Percentiles rank a stretch among this genome's conserved stretches.
Evolutionary conservation across 1,140 invertebrate genomes (phyloP).

Genomic region (Vanessa atalanta): DNA sequence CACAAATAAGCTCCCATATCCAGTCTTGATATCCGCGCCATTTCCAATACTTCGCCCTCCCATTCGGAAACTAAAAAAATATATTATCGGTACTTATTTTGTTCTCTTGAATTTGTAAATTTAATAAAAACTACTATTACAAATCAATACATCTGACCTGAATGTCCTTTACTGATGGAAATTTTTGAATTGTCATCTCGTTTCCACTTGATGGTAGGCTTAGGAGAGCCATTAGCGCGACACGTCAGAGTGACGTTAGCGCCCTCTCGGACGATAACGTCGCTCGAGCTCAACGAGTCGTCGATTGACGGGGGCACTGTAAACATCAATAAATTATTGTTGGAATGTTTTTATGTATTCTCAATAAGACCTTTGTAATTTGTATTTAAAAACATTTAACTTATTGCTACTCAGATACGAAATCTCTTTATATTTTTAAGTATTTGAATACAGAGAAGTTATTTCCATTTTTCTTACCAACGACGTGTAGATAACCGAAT

Average conservation of each 20-base stretch:
- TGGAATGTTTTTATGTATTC: neutral
- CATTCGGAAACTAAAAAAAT: slow-evolving; percentile 86
- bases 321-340: slow-evolving; percentile 48
- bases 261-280: slow-evolving; percentile 94
- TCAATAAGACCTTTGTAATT: no score
- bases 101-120: neutral
- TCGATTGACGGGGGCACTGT: slow-evolving; percentile 95
- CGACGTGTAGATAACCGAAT: slow-evolving; percentile 95
- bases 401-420: no score
- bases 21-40: slow-evolving; percentile 91
- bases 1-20: slow-evolving; percentile 96
- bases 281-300: slow-evolving; percentile 92
- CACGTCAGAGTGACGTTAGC: slow-evolving; percentile 93
- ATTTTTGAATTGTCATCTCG: slow-evolving; percentile 92
- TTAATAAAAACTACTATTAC: slow-evolving; percentile 38
- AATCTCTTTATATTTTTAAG: neutral
- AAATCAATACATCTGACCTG: slow-evolving; percentile 81
- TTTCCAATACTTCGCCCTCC: slow-evolving; percentile 91
- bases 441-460: neutral
- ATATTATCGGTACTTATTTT: neutral
- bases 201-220: slow-evolving; percentile 94
- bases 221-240: slow-evolving; percentile 93
- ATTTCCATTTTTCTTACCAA: slow-evolving; percentile 86
- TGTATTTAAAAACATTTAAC: no score
- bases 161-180: slow-evolving; percentile 89